Percentiles rank a stretch among this genome's conserved stretches.
Evolutionary conservation across 1,140 invertebrate genomes (phyloP).

Genomic region (Drosophila ficusphila): DNA sequence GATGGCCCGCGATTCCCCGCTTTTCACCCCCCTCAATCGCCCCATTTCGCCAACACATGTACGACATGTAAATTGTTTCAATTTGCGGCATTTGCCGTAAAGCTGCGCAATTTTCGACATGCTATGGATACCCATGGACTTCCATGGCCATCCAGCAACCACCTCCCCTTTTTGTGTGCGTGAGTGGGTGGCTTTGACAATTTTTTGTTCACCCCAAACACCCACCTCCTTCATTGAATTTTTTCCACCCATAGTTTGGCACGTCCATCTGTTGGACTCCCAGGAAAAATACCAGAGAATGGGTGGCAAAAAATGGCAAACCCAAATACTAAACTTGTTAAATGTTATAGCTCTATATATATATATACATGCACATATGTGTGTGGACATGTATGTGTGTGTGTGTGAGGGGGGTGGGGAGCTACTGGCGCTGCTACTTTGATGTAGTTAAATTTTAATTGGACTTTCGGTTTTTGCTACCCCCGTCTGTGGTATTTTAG

Average conservation of each 20-base stretch:
- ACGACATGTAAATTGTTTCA: conserved; percentile 83
- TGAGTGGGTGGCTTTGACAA: conserved; percentile 18
- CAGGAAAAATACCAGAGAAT: conserved; percentile 21
- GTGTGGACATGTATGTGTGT: conserved; percentile 32
- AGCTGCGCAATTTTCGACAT: conserved; percentile 80
- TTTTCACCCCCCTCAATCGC: no score
- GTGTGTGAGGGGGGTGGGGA: no score
- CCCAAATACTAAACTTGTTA: conserved; percentile 79
- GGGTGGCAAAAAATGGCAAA: conserved; percentile 31
- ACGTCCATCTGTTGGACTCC: conserved; percentile 75
- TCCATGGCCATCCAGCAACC: conserved; percentile 20
- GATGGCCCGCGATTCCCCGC: conserved; percentile 37
- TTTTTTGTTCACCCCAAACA: conserved; percentile 12
- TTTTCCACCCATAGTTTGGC: conserved; percentile 57
- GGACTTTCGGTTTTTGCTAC: conserved; percentile 77
- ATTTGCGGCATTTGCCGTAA: conserved; percentile 81
- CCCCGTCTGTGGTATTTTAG: conserved; percentile 71
- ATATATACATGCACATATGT: conserved; percentile 17
- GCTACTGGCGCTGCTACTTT: conserved; percentile 75
- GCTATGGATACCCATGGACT: conserved; percentile 61
- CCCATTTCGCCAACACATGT: conserved; percentile 70
- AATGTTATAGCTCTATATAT: conserved; percentile 58
- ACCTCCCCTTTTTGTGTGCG: conserved; percentile 3
- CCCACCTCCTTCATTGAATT: background rate
- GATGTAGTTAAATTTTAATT: conserved; percentile 84